These are phyloP conservation scores for Apis mellifera DNA, from an alignment of 1,140 invertebrate species.

Conservation along the genomic window DNA sequence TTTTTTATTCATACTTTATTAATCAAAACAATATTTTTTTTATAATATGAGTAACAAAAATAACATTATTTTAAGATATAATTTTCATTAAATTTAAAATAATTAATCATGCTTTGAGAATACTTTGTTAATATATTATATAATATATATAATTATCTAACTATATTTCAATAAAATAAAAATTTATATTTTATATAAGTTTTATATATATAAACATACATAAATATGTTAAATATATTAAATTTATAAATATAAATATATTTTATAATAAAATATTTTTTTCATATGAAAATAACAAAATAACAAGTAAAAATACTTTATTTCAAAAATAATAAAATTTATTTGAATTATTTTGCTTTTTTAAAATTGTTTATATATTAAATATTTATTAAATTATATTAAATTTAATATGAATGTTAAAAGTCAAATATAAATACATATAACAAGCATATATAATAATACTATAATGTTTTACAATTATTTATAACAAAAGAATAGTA, in stretches of 20 bases:
- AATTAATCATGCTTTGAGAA: not conserved
- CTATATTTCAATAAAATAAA: conserved; percentile 8
- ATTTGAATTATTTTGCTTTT: not conserved
- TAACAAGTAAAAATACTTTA: conserved; percentile 22
- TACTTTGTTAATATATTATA: conserved; percentile 4
- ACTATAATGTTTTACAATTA: conserved; percentile 21
- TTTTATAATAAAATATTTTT: conserved; percentile 37
- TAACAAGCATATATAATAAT: not conserved
- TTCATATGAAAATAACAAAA: conserved; percentile 20
- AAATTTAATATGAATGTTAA: not conserved
- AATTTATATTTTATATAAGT: conserved; percentile 12
- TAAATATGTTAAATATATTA: conserved; percentile 21
- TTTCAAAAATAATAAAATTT: not conserved
- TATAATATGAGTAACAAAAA: conserved; percentile 29
- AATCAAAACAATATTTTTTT: conserved; percentile 20
- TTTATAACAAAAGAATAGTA: conserved; percentile 21
- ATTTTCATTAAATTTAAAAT: conserved; percentile 46
- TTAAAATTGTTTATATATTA: not conserved
- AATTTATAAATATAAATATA: conserved; percentile 43
- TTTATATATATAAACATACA: conserved; percentile 40
- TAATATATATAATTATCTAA: conserved; percentile 25
- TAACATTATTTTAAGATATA: conserved; percentile 17
- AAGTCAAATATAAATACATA: not conserved
- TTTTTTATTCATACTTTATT: conserved; percentile 33
- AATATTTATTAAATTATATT: not conserved